Evolutionary conservation across 92 coral and sea anemone genomes (phyloP), one percentile per base, ranked within the genome.

Genomic region (Zoanthus gigantus): DNA sequence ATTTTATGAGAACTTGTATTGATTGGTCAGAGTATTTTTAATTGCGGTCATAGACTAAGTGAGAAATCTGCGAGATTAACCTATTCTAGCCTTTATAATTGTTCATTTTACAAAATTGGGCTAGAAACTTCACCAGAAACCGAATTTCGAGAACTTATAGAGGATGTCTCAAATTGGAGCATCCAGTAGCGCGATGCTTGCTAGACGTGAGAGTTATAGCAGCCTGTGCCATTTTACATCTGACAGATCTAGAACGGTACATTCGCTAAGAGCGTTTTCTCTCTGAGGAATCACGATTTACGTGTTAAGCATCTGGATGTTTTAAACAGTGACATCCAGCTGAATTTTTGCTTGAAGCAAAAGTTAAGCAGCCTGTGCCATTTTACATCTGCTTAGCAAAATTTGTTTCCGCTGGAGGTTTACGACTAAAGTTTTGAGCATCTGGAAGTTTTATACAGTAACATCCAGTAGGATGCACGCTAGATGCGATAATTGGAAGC

Each of bases 291-390:
- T 56, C 77, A 17, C 86, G 72, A 7, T 66, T 77, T 57, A 23
- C 23, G 89, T 91, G 58, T 77, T 81, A 32, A 91, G 76, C 28
- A 95, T 7, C 12, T 11, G 12, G 56, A 50, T 50, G 56, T 3
- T 50, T 1, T 11, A 1, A 11, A 50, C 10, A 50, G 12, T 1
- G 56, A 11, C 12, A 50, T 50, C 1, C 10, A 37, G 42, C 4
- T 37, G 4, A 1, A 37, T 37, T 37, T 37, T 37, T 37, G 42
- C 42, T 50, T 7, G 56, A 50, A 0, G 56, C 56, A 50, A 50
- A 7, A 4, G 56, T 50, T 50, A 50, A 47, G 56, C 56, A 50
- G 56, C 56, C 56, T 50, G 12, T 50, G 12, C 56, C 56, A 11
- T 3, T 50, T 50, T 50, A 50, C 42, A 37, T 37, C 42, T 37